A percentile compares a stretch with the other conserved stretches of the same genome.
These are phyloP conservation scores for Tanypteryx hageni DNA, from an alignment of 2,888 invertebrate species.

Conservation along the genomic window DNA sequence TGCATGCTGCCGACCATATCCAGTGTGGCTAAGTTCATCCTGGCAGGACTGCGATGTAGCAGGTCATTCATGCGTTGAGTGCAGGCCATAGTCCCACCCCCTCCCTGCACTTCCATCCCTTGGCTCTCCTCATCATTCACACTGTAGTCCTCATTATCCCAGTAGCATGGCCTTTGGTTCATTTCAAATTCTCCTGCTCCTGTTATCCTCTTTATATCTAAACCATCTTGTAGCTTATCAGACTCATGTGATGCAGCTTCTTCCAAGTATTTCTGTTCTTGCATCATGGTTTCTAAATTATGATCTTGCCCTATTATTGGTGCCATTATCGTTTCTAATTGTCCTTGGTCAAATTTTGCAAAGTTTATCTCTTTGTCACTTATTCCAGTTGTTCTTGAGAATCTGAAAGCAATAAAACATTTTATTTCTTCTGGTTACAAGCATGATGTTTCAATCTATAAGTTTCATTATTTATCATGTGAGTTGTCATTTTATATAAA, in stretches of 20 bases:
- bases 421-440: no score
- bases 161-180: not conserved
- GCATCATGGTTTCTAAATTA: conserved; percentile 1
- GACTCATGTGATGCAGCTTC: not conserved
- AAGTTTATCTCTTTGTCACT: no score
- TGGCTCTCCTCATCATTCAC: not conserved
- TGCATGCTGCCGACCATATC: not conserved
- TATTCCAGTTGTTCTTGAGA: no score
- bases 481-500: no score
- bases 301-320: not conserved
- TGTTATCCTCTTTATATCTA: not conserved
- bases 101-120: not conserved
- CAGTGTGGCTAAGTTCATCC: not conserved
- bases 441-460: no score
- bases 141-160: not conserved
- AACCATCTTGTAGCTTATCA: not conserved
- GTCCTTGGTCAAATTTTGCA: not conserved
- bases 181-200: conserved; percentile 2
- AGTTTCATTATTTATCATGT: no score
- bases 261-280: not conserved
- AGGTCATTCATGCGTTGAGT: conserved; percentile 43
- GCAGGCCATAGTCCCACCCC: not conserved
- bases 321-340: not conserved
- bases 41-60: conserved; percentile 61
- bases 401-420: no score